Evolutionary conservation across 2,797 vertebrate species (phyloP).

Genomic region (Neopelma chrysocephalum): DNA sequence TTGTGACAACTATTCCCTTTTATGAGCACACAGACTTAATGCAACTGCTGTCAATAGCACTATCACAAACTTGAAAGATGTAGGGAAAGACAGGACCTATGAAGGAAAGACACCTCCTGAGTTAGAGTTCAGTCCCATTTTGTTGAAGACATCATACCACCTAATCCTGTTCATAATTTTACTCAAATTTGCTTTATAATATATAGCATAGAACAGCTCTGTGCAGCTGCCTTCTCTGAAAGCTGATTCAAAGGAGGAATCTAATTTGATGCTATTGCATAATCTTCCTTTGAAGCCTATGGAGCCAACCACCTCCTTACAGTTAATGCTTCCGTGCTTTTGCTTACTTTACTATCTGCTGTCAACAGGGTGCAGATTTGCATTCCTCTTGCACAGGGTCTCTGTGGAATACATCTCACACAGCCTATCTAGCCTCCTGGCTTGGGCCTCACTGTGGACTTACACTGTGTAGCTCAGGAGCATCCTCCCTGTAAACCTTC

Average conservation of each 20-base stretch:
- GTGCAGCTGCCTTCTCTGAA: neutral
- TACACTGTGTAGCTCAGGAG: neutral
- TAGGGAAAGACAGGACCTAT: neutral
- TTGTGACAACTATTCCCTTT: neutral
- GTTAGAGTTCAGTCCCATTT: neutral
- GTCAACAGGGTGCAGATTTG: neutral
- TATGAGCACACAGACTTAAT: neutral
- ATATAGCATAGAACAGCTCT: neutral
- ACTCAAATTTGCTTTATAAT: neutral
- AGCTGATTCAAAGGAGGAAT: neutral
- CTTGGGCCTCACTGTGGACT: rapidly evolving
- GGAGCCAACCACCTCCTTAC: neutral
- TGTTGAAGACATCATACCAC: neutral
- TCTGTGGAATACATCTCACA: neutral
- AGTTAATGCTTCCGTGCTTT: neutral
- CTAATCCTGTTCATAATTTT: neutral
- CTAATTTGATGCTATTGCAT: neutral
- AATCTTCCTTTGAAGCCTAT: neutral
- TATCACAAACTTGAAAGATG: neutral
- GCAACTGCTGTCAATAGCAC: neutral
- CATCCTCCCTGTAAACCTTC: neutral
- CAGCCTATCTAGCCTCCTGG: neutral
- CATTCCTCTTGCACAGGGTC: neutral
- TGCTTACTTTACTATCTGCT: neutral
- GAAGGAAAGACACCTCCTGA: neutral